Evolutionary conservation across 2,113 vertebrate species (phyloP).

Genomic region (Melanocharis versteri): DNA sequence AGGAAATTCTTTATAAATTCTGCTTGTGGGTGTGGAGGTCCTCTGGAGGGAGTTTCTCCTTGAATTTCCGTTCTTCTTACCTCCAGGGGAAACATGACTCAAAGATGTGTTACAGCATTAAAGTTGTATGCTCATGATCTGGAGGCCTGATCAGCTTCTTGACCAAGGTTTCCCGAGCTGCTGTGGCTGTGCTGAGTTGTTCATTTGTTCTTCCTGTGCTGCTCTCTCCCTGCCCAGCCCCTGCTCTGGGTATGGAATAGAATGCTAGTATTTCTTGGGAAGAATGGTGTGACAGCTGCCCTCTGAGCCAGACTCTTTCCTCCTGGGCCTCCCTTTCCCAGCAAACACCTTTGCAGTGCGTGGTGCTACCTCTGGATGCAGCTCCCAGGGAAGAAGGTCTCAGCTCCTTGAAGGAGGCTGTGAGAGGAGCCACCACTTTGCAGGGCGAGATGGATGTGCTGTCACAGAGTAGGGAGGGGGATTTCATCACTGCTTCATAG

Average conservation of each 20-base stretch:
- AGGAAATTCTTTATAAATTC: background rate
- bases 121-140: background rate
- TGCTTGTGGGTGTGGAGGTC: background rate
- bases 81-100: background rate
- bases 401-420: background rate
- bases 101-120: background rate
- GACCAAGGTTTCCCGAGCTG: background rate
- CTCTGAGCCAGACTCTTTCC: background rate
- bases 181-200: background rate
- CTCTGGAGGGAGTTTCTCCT: background rate
- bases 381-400: background rate
- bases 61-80: background rate
- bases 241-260: background rate
- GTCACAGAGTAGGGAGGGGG: background rate
- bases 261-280: background rate
- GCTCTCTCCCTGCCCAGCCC: background rate
- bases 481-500: background rate
- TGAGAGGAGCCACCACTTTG: background rate
- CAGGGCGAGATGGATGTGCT: background rate
- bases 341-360: background rate
- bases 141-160: background rate
- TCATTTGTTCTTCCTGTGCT: background rate
- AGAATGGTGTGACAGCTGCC: background rate
- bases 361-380: background rate
- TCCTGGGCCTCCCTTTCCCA: background rate